A percentile compares a stretch with the other conserved stretches of the same genome.
Conservation (phyloP, 35 echinoderm and acorn worm genomes). For the Acanthaster planci region DNA sequence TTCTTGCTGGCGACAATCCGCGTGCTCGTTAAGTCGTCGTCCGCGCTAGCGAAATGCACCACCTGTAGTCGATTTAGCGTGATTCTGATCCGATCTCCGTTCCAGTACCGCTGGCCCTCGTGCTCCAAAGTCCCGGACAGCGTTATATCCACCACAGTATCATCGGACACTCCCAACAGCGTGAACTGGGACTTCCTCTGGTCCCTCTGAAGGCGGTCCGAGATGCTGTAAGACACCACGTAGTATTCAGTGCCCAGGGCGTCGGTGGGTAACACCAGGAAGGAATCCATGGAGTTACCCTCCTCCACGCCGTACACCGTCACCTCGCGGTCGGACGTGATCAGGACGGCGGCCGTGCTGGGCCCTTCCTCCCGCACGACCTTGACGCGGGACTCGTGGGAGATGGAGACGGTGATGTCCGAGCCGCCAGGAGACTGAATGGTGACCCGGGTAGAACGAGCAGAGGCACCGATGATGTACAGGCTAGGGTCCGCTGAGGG, state of each 20-base stretch:
- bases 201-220: constrained; percentile 48
- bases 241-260: constrained; percentile 82
- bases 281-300: constrained; percentile 82
- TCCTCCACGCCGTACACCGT: constrained; percentile 69
- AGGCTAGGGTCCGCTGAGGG: constrained; percentile 42
- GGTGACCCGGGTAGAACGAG: constrained; percentile 39
- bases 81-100: constrained; percentile 30
- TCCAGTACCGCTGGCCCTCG: constrained; percentile 24
- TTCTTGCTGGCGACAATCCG: constrained; percentile 64
- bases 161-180: constrained; percentile 56
- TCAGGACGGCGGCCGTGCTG: constrained; percentile 41
- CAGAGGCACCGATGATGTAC: constrained; percentile 71
- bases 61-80: constrained; percentile 55
- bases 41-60: constrained; percentile 48
- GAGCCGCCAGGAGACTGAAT: constrained; percentile 44
- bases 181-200: constrained; percentile 77
- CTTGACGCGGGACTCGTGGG: constrained; percentile 27
- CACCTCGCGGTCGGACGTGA: constrained; percentile 70
- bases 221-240: constrained; percentile 70
- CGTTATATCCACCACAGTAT: constrained; percentile 54
- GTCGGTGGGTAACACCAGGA: constrained; percentile 74
- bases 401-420: constrained; percentile 29
- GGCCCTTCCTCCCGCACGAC: constrained; percentile 17
- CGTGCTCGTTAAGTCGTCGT: constrained; percentile 79
- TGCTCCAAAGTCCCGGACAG: constrained; percentile 34